Evolutionary conservation across 2,888 invertebrate genomes (phyloP).

Genomic region (Apamea anceps): DNA sequence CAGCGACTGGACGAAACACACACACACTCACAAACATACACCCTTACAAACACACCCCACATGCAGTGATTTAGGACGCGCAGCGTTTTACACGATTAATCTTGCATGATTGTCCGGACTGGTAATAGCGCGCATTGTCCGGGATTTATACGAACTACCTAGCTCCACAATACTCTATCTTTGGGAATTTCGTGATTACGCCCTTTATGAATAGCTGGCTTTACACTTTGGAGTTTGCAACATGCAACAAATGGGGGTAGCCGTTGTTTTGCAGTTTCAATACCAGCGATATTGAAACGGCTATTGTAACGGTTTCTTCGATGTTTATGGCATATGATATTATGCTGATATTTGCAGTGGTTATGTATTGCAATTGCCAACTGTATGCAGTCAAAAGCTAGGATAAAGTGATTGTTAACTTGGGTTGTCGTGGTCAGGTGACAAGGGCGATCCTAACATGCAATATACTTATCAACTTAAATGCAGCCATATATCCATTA

Average conservation of each 20-base stretch:
- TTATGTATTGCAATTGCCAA: background rate
- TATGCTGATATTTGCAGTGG: background rate
- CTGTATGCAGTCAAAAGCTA: background rate
- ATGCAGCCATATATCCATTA: background rate
- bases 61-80: conserved; percentile 67
- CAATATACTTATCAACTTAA: background rate
- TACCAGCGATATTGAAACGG: too few species aligned
- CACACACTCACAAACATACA: conserved; percentile 14
- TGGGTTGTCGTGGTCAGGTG: background rate
- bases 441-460: background rate
- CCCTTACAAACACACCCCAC: conserved; percentile 8
- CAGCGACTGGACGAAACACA: conserved; percentile 15
- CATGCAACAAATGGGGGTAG: background rate
- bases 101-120: conserved; percentile 66
- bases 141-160: conserved; percentile 61
- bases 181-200: conserved; percentile 57
- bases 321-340: background rate
- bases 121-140: conserved; percentile 62
- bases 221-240: conserved; percentile 3
- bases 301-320: background rate
- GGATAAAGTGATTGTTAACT: background rate
- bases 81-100: conserved; percentile 70
- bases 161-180: conserved; percentile 56
- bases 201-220: conserved; percentile 22
- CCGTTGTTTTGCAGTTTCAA: background rate